Conservation (phyloP, 2,797 vertebrate genomes). For the Remorina albescens region DNA sequence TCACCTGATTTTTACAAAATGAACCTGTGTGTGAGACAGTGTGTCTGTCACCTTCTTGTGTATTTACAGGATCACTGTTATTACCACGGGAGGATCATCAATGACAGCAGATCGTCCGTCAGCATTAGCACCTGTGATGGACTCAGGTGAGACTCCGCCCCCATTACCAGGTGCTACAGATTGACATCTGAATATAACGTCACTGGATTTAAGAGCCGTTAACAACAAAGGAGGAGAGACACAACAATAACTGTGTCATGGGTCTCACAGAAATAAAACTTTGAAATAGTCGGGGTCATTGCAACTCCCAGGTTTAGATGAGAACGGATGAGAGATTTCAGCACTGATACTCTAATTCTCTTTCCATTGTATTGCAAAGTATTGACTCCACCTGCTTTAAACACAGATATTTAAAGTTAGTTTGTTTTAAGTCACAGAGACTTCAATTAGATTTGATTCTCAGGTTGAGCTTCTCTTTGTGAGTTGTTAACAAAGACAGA, state of each 20-base stretch:
- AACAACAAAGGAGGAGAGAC: too few relatives aligned
- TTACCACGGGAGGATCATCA: slow-evolving; percentile 83
- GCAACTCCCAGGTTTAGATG: too few relatives aligned
- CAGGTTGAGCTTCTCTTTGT: too few relatives aligned
- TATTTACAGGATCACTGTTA: slow-evolving; percentile 83
- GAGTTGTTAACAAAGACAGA: too few relatives aligned
- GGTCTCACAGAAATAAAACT: too few relatives aligned
- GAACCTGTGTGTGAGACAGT: background rate
- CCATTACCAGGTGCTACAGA: too few relatives aligned
- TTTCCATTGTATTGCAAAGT: background rate
- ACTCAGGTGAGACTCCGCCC: slow-evolving; percentile 73
- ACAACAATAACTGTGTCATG: too few relatives aligned
- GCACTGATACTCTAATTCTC: too few relatives aligned
- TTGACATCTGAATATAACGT: too few relatives aligned
- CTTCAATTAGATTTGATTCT: background rate
- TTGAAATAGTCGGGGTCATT: too few relatives aligned
- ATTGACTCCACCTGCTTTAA: background rate
- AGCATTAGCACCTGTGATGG: slow-evolving; percentile 87
- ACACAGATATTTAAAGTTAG: background rate
- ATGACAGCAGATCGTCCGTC: slow-evolving; percentile 76
- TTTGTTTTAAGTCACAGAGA: background rate
- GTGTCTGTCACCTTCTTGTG: background rate
- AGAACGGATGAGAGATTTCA: too few relatives aligned
- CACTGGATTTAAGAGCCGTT: too few relatives aligned
- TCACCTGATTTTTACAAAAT: background rate